Base-by-base conservation (phyloP, 1,140 invertebrate genomes). In the Nixonia krombeini region DNA sequence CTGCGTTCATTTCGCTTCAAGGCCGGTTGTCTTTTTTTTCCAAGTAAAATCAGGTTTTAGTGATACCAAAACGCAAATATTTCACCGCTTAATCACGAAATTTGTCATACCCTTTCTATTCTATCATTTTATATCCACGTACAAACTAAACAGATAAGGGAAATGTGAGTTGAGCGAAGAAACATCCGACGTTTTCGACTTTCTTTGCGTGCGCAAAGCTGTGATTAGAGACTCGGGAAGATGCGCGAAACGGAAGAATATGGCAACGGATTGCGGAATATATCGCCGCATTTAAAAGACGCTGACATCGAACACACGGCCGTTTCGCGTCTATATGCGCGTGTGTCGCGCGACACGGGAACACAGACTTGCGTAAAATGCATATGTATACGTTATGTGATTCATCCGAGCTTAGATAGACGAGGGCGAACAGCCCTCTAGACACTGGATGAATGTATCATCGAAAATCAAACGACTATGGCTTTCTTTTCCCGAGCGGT, bases 251-350 rank as follows among this genome's bases (percentile, higher is more conserved):
- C n/a, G n/a, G n/a, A n/a, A n/a, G n/a, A n/a, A n/a, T n/a, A n/a
- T n/a, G n/a, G n/a, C n/a, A n/a, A n/a, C 6, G 6, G 10, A 4
- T 2, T 12, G 29, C 3, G 2, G 10, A 31, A 31, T 4, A 31
- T 31, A 31, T 31, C 29, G 29, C 29, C 29, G 29, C 29, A 31
- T 31, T 31, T 31, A 31, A 31, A 31, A 31, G 29, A 31, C 29
- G 29, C 29, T 31, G 29, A 31, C 29, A 31, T 12, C 29, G 29
- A 31, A 31, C 9, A 31, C 29, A 2, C 9, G 3, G 10, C 29
- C 2, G 3, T 31, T 31, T 31, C 9, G 29, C 29, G 29, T 8
- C 29, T 31, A 31, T 4, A 31, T 8, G 3, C 29, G 10, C 29
- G 9, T 12, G 8, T 8, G 10, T 31, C 10, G 2, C 29, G 8